phyloP scores from a whole-genome alignment of 2,888 invertebrate species.

The Macropis europaea region DNA sequence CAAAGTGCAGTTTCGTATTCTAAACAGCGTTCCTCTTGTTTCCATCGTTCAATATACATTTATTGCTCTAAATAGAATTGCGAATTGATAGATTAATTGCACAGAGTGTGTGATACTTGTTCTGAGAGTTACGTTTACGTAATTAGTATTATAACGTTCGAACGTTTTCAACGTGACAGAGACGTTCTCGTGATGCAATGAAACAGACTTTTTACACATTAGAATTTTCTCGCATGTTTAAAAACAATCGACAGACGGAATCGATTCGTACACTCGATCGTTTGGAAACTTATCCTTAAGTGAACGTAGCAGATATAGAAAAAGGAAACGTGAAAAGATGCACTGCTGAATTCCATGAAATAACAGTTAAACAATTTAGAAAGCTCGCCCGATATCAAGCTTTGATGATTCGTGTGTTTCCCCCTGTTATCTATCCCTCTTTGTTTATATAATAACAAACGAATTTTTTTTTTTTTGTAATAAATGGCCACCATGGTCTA shows the following conservation, averaged over 20 bases:
- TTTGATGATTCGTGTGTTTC: constrained; percentile 11
- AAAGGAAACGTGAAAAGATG: not conserved
- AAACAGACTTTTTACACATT: not conserved
- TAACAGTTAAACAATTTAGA: constrained; percentile 10
- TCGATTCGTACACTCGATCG: not conserved
- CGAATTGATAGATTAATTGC: constrained; percentile 39
- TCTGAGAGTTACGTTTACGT: constrained; percentile 14
- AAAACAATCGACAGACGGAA: not conserved
- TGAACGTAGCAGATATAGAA: not conserved
- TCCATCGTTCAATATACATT: constrained; percentile 48
- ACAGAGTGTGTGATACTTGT: constrained; percentile 28
- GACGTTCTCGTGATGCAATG: not conserved
- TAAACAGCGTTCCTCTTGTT: constrained; percentile 29
- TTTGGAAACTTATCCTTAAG: not conserved
- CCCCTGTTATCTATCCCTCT: constrained; percentile 33
- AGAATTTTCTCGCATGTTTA: constrained; percentile 2
- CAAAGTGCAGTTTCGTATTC: constrained; percentile 41
- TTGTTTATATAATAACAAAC: constrained; percentile 46
- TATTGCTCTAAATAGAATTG: constrained; percentile 59
- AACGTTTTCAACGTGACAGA: constrained; percentile 18
- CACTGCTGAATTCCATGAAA: constrained; percentile 20
- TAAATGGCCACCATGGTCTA: constrained; percentile 74
- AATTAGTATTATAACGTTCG: constrained; percentile 15
- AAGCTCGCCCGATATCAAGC: constrained; percentile 13
- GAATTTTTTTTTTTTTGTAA: constrained; percentile 49